A percentile compares a stretch with the other conserved stretches of the same genome.
Evolutionary conservation across 37 sponge, comb jelly and placozoan genomes (phyloP).

Genomic region (Crambe crambe): DNA sequence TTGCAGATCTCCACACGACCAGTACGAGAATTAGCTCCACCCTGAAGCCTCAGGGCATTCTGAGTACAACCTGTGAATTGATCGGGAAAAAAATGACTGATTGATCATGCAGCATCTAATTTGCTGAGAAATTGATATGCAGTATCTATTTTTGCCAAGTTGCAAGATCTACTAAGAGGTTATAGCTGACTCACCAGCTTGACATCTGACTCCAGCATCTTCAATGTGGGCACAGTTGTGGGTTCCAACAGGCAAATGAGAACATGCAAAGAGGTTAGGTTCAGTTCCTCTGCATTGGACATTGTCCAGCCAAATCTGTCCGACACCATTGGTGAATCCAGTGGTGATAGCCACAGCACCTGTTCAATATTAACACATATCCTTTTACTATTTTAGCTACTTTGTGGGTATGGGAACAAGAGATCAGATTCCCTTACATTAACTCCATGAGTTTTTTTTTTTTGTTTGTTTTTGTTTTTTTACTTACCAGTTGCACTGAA

Average conservation of each 20-base stretch:
- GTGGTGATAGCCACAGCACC: slow-evolving; percentile 1
- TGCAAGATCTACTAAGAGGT: too few relatives aligned
- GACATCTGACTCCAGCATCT: slow-evolving; percentile 66
- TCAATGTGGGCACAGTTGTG: slow-evolving; percentile 45
- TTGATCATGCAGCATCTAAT: too few relatives aligned
- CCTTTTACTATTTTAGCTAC: too few relatives aligned
- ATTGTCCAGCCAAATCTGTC: slow-evolving; percentile 27
- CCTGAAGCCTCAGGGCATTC: not conserved
- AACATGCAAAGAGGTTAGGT: slow-evolving; percentile 27
- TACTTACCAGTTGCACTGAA: not conserved
- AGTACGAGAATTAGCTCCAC: not conserved
- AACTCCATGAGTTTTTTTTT: too few relatives aligned
- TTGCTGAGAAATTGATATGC: too few relatives aligned
- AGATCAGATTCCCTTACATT: too few relatives aligned
- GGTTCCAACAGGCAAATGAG: slow-evolving; percentile 5
- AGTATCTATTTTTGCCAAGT: too few relatives aligned
- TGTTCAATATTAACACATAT: not conserved
- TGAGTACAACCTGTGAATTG: not conserved
- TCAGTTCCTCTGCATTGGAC: slow-evolving; percentile 66
- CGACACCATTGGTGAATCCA: slow-evolving; percentile 8
- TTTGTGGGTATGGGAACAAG: too few relatives aligned
- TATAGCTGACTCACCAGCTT: not conserved
- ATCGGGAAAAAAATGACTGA: too few relatives aligned
- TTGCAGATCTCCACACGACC: not conserved
- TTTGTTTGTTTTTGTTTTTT: not conserved